These are phyloP conservation scores for Aspidoscelis tigris DNA, from an alignment of 2,113 vertebrate genomes.

Conservation along the genomic window DNA sequence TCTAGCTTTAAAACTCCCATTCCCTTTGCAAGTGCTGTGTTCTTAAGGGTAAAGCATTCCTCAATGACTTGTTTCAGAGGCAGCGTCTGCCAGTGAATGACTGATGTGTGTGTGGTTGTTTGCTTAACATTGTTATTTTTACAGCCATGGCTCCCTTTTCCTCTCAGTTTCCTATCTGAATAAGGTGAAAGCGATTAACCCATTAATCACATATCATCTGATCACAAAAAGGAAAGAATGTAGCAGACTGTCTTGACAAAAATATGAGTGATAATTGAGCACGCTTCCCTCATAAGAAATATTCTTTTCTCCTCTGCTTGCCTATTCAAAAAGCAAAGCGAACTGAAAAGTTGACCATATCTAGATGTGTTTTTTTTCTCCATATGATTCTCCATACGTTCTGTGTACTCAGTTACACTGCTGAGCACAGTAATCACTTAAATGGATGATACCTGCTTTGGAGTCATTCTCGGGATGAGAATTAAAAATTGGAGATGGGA, in stretches of 20 bases:
- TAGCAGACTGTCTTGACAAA: conserved; percentile 24
- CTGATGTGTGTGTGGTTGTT: conserved; percentile 23
- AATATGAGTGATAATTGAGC: conserved; percentile 37
- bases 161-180: conserved; percentile 30
- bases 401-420: not conserved
- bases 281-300: conserved; percentile 28
- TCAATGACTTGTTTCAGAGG: conserved; percentile 49
- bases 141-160: conserved; percentile 40
- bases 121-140: conserved; percentile 37
- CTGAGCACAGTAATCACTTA: conserved; percentile 28
- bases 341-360: conserved; percentile 29
- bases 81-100: conserved; percentile 36
- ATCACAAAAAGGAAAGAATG: conserved; percentile 46
- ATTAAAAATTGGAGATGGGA: conserved; percentile 38
- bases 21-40: conserved; percentile 52
- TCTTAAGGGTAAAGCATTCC: conserved; percentile 68
- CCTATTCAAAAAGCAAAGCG: conserved; percentile 37
- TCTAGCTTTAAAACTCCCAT: conserved; percentile 69
- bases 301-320: not conserved
- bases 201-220: conserved; percentile 43
- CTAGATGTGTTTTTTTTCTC: conserved; percentile 29
- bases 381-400: conserved; percentile 35
- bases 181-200: conserved; percentile 10
- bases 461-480: conserved; percentile 42
- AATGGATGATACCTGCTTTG: conserved; percentile 51